A percentile compares a stretch with the other conserved stretches of the same genome.
Evolutionary conservation across 1,140 invertebrate species (phyloP).

Genomic region (Lepidurus apus): DNA sequence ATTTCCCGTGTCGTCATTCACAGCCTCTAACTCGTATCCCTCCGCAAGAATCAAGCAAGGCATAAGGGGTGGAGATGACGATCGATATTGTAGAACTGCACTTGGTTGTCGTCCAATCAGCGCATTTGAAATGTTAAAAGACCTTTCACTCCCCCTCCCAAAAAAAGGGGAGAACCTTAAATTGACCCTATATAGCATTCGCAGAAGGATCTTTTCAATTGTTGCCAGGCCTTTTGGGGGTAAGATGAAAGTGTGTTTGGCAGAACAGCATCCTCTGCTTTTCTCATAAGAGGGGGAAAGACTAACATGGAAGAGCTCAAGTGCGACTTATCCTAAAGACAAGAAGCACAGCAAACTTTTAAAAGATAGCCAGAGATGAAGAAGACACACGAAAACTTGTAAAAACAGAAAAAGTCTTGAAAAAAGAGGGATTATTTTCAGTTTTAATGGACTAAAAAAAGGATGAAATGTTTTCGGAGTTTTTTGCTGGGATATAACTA

Average conservation of each 20-base stretch:
- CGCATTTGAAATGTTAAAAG: conserved; percentile 1
- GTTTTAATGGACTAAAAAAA: too few relatives aligned
- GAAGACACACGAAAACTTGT: background rate
- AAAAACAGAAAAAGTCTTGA: background rate
- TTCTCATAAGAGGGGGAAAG: background rate
- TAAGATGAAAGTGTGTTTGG: background rate
- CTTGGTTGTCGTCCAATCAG: conserved; percentile 21
- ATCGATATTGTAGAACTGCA: conserved; percentile 1
- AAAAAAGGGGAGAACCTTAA: background rate
- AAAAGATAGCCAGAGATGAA: background rate
- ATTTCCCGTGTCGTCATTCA: background rate
- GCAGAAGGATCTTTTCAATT: conserved; percentile 7
- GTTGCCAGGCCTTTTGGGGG: background rate
- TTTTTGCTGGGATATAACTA: too few relatives aligned
- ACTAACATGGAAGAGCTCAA: background rate
- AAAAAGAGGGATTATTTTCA: background rate
- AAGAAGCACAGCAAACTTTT: background rate
- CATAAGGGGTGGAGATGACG: background rate
- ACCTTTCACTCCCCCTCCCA: background rate
- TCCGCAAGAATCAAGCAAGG: background rate
- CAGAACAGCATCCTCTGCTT: background rate
- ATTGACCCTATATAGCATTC: background rate
- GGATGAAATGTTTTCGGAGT: too few relatives aligned
- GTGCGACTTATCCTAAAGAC: background rate
- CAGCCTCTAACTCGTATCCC: background rate